Evolutionary conservation across 2,113 vertebrate genomes (phyloP), one percentile per base, ranked within the genome.

Genomic region (Muntiacus muntjak): DNA sequence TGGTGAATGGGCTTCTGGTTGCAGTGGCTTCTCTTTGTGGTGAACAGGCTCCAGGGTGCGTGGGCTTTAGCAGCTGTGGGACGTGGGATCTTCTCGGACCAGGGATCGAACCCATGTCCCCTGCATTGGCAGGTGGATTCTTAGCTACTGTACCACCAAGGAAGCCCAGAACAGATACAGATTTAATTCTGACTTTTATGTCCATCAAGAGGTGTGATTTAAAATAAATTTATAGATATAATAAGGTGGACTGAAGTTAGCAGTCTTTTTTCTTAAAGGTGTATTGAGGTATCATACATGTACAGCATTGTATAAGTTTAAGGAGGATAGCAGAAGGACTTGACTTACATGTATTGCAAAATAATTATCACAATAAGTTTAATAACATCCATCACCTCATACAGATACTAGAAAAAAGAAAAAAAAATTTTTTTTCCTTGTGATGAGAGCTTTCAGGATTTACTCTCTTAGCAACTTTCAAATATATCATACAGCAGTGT

Each of bases 141-240:
- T 36, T 71, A 71, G 36, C 64, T 23, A 36, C n/a, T 71, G n/a
- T 23, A 71, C 67, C 64, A 71, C n/a, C 19, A 71, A n/a, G 33
- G n/a, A 71, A 21, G n/a, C 64, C 64, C 64, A 94, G 74, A 89
- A 54, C 26, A 89, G 23, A 40, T 95, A 67, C 6, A 95, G 47
- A 52, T 81, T 97, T 89, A 57, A 89, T 64, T 95, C 67, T 52
- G 40, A 78, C 4, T 88, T 84, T 64, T 84, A 64, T 40, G 4
- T 91, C 17, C 54, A 79, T 78, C 40, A 76, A 76, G 78, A 95
- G 12, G 14, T 85, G 21, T 79, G 28, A 89, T 47, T 89, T 87
- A 47, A 81, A 95, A 87, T 95, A 89, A 40, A 79, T 81, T 79
- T 89, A 93, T 6, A 71, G 43, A 33, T 78, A 33, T 50, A 52